phyloP scores from a whole-genome alignment of 2,888 invertebrate genomes.

The Apodemia mormo region DNA sequence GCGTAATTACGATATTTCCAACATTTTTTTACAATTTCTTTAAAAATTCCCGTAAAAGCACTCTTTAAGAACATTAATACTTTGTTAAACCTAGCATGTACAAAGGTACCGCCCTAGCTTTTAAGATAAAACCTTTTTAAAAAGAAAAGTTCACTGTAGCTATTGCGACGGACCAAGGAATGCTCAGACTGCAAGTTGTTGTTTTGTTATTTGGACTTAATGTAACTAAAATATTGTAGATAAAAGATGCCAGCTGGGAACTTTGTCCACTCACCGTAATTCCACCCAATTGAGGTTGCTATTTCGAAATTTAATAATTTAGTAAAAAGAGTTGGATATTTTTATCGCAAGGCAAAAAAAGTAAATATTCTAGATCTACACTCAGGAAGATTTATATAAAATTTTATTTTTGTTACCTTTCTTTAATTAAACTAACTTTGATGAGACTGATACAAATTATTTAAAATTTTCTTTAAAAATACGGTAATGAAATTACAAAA shows the following conservation, averaged over 20 bases:
- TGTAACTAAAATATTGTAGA: slow-evolving; percentile 15
- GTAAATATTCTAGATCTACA: too few species aligned
- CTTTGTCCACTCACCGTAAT: neutral
- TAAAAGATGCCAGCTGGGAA: slow-evolving; percentile 6
- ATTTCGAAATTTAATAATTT: neutral
- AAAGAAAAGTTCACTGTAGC: slow-evolving; percentile 31
- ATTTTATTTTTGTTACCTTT: too few species aligned
- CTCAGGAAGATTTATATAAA: too few species aligned
- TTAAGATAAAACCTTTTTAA: slow-evolving; percentile 36
- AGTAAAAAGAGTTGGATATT: neutral
- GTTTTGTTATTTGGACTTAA: slow-evolving; percentile 13
- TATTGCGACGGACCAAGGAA: slow-evolving; percentile 5
- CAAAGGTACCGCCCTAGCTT: slow-evolving; percentile 33
- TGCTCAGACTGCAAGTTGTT: slow-evolving; percentile 12
- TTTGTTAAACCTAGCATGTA: slow-evolving; percentile 18
- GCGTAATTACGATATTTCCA: neutral
- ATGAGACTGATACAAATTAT: too few species aligned
- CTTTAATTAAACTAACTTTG: too few species aligned
- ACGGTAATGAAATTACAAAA: too few species aligned
- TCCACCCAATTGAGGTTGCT: neutral
- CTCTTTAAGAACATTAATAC: slow-evolving; percentile 17
- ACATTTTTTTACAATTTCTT: slow-evolving; percentile 16
- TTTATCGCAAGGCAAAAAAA: neutral
- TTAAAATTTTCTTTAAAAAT: too few species aligned
- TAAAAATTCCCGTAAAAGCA: slow-evolving; percentile 10